Evolutionary conservation across 2,797 vertebrate species (phyloP).

Genomic region (Hyperoplus lanceolatus): DNA sequence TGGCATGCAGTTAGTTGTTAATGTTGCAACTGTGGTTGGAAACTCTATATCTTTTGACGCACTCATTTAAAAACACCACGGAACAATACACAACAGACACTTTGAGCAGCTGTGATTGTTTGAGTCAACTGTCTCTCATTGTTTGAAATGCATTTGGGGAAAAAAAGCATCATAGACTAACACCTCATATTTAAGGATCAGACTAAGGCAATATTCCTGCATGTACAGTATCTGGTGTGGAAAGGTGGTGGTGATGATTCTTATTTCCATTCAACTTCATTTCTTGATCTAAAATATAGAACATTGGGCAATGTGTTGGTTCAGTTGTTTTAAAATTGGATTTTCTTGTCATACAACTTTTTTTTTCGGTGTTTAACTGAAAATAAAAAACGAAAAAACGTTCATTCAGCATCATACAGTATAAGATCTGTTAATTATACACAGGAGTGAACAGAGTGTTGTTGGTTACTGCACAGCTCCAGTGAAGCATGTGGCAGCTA

Average conservation of each 20-base stretch:
- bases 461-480: slow-evolving; percentile 1
- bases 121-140: not conserved
- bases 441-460: not conserved
- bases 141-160: not conserved
- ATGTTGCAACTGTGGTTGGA: not conserved
- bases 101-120: not conserved
- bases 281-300: not conserved
- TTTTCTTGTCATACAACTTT: not conserved
- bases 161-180: not conserved
- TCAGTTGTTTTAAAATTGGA: not conserved
- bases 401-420: not conserved
- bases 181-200: not conserved
- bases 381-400: not conserved
- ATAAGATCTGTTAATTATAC: not conserved
- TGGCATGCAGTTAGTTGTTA: slow-evolving; percentile 12
- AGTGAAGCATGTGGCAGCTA: slow-evolving; percentile 10
- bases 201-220: no score
- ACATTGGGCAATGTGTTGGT: not conserved
- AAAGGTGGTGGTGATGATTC: no score
- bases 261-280: not conserved
- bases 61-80: slow-evolving; percentile 7
- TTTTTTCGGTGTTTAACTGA: not conserved
- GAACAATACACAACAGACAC: slow-evolving; percentile 18
- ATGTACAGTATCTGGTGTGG: no score
- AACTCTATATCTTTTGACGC: not conserved